Evolutionary conservation across 2,113 vertebrate genomes (phyloP), one percentile per base, ranked within the genome.

Genomic region (Saimiri boliviensis): DNA sequence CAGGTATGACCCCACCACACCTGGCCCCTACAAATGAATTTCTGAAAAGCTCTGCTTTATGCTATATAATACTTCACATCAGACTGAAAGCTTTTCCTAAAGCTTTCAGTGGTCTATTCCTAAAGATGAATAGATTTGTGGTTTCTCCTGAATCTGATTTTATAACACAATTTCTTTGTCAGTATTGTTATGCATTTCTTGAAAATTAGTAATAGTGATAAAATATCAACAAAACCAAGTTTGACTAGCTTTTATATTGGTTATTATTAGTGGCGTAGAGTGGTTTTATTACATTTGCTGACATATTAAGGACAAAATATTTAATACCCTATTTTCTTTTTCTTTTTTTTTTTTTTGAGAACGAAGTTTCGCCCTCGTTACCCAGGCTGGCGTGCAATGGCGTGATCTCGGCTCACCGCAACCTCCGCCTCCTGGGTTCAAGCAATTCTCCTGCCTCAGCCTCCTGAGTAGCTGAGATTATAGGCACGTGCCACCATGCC

Each of bases 141-240:
- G 21, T 73, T 93, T 76, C 37, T 58, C 63, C 17, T 86, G 80
- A 95, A 93, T 82, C 8, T 83, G 68, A 94, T 92, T 93, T 90
- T 91, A 93, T 66, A 88, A 93, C 42, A 8, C 21, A 66, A 35
- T 63, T 56, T 87, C 12, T 93, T 63, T 84, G 49, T 85, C 5
- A 86, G 45, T n/a, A 89, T 6, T 95, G 27, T 35, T 85, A 5
- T 80, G 7, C 13, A 81, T 54, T 84, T 79, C 90, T 89, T 81
- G 79, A 93, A 96, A 96, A 89, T 86, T n/a, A 96, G 66, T 54
- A 92, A 95, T 52, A 92, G 0, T 71, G 14, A 85, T 91, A 93
- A 82, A 86, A 89, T 47, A 47, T 73, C n/a, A 91, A 76, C 37
- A 77, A 94, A 91, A 49, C 8, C 45, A 89, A 76, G 70, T 80